Base-by-base conservation (phyloP, 1,140 invertebrate species). In the Sesamia nonagrioides region DNA sequence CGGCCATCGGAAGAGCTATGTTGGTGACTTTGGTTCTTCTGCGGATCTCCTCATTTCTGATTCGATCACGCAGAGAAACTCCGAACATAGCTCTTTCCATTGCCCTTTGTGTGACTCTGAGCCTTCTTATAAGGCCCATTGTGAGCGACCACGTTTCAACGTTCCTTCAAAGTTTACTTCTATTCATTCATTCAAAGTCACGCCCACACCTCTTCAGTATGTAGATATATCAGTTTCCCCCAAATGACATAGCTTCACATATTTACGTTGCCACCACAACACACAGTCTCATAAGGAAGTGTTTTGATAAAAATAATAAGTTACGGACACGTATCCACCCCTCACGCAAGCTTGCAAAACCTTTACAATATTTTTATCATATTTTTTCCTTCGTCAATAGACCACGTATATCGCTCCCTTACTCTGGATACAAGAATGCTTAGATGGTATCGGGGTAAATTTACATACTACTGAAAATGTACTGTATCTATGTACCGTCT, bases 281-380 rank as follows among this genome's bases (percentile, higher is more conserved):
- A 72, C 27, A 58, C 4, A 50, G 15, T 11, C 50, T 72, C 71
- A 73, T 73, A 73, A 58, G 71, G 71, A 73, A 58, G 54, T 58
- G 54, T 73, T 54, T 58, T 73, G 71, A 58, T 73, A 58, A 73
- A 69, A 58, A 58, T 73, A 73, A 73, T 73, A 73, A 58, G 37
- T 56, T 50, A 73, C 63, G 18, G 71, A 33, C 35, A 73, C 17
- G 54, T 72, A 58, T 73, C 37, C 33, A 35, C 61, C 45, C 61
- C 63, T 54, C 71, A 73, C 71, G 71, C 71, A 58, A 73, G 35
- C 71, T 73, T 50, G 35, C 71, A 50, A 73, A 42, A 58, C 71
- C 42, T 73, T 58, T 58, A 58, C 54, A 42, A 58, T 56, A 58
- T 73, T 73, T 73, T 58, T 73, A 58, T 73, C 71, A 35, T 58